Evolutionary conservation across 2,797 vertebrate genomes (phyloP), one percentile per base, ranked within the genome.

Genomic region (Anguilla marmorata): DNA sequence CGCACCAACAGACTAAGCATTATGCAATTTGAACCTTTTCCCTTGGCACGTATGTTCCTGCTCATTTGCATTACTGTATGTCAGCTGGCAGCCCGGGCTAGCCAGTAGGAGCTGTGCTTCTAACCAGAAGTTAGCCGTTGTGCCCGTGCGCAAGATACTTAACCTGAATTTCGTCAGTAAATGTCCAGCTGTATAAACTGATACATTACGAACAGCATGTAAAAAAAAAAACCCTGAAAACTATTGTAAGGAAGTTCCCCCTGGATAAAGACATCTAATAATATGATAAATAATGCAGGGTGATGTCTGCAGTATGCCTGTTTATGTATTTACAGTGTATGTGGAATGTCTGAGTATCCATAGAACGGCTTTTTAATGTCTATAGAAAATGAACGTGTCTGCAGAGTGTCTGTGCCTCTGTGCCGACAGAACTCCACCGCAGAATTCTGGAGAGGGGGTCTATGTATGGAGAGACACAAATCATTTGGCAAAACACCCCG

Each of bases 401-500:
- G 19, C 6, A 50, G 45, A 82, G 45, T 48, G 45, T 82, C 79
- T 82, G 79, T 12, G 41, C 37, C 14, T 79, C 41, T 50, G 8
- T 82, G 41, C 6, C 41, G 8, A 37, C 74, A 79, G 37, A 79
- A 45, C 74, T 79, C 74, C 33, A 21, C 74, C 14, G 37, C 14
- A 45, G 33, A 79, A 41, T 79, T 14, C 74, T 24, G 74, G 33
- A 79, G 37, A 50, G 79, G 79, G 79, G 79, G 41, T 82, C 79
- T 82, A 50, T 50, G 79, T 48, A n/a, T 9, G 79, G 6, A 50
- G 41, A 50, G 16, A n/a, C 79, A 45, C 45, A 82, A 82, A 82
- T 82, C 45, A n/a, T n/a, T 82, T n/a, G 79, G 79, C 74, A 82
- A 82, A 82, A 82, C 79, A 84, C 83, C 83, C 52, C 30, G 8